These are phyloP conservation scores for Berghia stephanieae DNA, from an alignment of 1,140 invertebrate species.

Conservation along the genomic window DNA sequence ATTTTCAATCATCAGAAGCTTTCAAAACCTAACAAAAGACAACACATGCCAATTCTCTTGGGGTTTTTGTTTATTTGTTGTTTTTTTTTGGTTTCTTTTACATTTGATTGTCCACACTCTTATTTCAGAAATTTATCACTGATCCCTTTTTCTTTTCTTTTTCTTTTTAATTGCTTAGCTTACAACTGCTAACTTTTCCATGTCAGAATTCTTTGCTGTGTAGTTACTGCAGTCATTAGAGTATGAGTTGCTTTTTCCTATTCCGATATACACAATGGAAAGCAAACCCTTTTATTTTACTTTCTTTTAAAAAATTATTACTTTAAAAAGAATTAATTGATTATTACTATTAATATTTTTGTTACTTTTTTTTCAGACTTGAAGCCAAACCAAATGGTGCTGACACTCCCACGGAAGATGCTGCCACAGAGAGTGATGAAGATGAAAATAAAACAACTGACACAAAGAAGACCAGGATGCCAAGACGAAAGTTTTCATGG, in stretches of 20 bases:
- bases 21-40: too few species aligned
- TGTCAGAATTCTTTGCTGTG: too few species aligned
- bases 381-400: conserved; percentile 40
- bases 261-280: not conserved
- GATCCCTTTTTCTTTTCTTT: too few species aligned
- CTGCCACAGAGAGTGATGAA: conserved; percentile 57
- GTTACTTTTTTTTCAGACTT: conserved; percentile 36
- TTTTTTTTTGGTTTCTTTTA: too few species aligned
- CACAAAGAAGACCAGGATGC: conserved; percentile 68
- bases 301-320: not conserved
- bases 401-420: conserved; percentile 41
- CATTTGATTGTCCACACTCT: too few species aligned
- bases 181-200: too few species aligned
- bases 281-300: not conserved
- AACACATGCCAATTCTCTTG: too few species aligned
- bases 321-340: not conserved
- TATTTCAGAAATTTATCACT: too few species aligned
- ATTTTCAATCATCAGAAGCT: too few species aligned
- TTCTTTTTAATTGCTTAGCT: too few species aligned
- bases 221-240: too few species aligned
- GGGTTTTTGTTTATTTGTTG: too few species aligned
- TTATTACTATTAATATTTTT: not conserved
- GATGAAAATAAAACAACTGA: conserved; percentile 62
- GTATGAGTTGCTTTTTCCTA: not conserved
- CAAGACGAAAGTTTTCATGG: conserved; percentile 72